Percentiles rank a stretch among this genome's conserved stretches.
Evolutionary conservation across 1,140 invertebrate species (phyloP).

Genomic region (Penaeus chinensis): DNA sequence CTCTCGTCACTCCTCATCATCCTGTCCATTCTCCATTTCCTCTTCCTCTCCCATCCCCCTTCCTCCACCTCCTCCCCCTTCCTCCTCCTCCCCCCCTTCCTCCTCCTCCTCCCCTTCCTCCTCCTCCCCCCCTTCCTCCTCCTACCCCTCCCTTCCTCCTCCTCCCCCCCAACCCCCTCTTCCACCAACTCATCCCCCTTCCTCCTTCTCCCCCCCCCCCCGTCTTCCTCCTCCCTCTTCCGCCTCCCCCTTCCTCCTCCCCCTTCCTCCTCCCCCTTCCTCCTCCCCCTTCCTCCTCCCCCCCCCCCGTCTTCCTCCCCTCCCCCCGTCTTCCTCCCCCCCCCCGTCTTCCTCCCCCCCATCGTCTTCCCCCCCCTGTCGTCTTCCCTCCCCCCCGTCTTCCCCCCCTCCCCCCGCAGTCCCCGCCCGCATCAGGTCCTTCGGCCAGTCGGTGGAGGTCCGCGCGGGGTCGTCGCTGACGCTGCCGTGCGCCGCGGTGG

Average conservation of each 20-base stretch:
- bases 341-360: background rate
- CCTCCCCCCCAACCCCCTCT: background rate
- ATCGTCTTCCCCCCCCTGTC: background rate
- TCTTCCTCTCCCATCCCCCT: too few species aligned
- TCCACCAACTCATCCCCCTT: background rate
- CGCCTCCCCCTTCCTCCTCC: background rate
- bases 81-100: too few species aligned
- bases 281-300: background rate
- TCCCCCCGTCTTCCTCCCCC: background rate
- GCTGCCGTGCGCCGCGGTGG: slow-evolving; percentile 87
- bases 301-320: background rate
- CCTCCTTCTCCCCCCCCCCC: background rate
- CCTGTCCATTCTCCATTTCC: too few species aligned
- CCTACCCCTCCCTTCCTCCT: background rate
- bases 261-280: background rate
- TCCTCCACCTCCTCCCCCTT: too few species aligned
- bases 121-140: too few species aligned
- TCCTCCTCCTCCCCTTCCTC: too few species aligned
- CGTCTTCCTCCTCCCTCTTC: background rate
- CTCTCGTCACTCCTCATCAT: too few species aligned
- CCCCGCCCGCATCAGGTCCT: slow-evolving; percentile 46
- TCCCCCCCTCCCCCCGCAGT: slow-evolving; percentile 13
- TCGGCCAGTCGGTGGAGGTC: slow-evolving; percentile 56
- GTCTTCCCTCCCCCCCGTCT: background rate
- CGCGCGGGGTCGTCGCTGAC: slow-evolving; percentile 82